phyloP scores from a whole-genome alignment of 30 jellyfish, hydroid and myxozoan species.

The Hydractinia symbiolongicarpus region DNA sequence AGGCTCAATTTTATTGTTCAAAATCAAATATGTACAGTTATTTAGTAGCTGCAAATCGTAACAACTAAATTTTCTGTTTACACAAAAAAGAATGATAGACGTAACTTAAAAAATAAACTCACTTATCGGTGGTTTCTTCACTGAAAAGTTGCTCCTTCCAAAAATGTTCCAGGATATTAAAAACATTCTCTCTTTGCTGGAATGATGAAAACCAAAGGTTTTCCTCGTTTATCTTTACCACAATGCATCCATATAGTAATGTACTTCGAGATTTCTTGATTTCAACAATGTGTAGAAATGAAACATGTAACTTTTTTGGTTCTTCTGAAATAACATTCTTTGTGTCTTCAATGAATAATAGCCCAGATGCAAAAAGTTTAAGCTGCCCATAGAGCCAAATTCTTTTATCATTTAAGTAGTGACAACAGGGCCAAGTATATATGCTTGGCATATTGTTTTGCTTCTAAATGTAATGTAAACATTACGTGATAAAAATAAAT shows the following conservation, averaged over 20 bases:
- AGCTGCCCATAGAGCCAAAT: background rate
- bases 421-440: background rate
- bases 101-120: too few species aligned
- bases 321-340: background rate
- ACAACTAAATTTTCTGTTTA: too few species aligned
- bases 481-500: too few species aligned
- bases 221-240: constrained; percentile 19
- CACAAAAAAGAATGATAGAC: too few species aligned
- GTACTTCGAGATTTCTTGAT: background rate
- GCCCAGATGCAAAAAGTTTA: background rate
- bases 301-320: too few species aligned
- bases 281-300: background rate
- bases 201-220: constrained; percentile 59
- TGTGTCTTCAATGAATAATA: background rate
- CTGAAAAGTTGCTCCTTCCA: constrained; percentile 44
- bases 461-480: background rate
- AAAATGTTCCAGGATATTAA: constrained; percentile 47
- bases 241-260: constrained; percentile 17
- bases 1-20: too few species aligned
- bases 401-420: background rate
- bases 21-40: too few species aligned
- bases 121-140: background rate
- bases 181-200: constrained; percentile 32
- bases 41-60: too few species aligned
- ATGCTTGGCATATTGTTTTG: background rate